These are phyloP conservation scores for Ciconia nigra DNA, from an alignment of 2,797 vertebrate genomes.

Conservation along the genomic window DNA sequence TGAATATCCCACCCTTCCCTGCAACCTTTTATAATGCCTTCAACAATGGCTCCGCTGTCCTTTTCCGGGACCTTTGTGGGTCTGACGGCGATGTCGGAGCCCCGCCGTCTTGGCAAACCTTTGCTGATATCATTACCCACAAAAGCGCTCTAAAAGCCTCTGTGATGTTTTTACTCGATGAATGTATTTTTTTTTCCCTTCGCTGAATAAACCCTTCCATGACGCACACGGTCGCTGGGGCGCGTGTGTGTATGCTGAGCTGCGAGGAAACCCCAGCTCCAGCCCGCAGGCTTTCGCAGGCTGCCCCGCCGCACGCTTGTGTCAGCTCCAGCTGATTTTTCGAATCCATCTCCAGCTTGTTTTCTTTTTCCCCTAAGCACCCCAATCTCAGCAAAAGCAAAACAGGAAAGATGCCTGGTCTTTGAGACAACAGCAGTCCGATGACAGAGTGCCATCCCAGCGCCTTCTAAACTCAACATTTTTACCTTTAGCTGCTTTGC, in stretches of 20 bases:
- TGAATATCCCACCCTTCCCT: background rate
- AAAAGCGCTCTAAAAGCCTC: background rate
- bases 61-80: background rate
- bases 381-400: background rate
- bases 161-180: background rate
- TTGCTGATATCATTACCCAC: background rate
- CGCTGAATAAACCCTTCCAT: background rate
- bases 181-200: background rate
- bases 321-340: background rate
- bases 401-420: background rate
- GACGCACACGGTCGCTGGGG: background rate
- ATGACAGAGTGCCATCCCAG: background rate
- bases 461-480: background rate
- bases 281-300: background rate
- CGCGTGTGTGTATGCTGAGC: rapidly evolving
- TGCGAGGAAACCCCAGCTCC: background rate
- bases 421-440: background rate
- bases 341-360: background rate
- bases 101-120: background rate
- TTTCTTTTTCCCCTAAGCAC: background rate
- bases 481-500: background rate
- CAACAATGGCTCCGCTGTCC: background rate
- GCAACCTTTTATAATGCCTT: background rate
- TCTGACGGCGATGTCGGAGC: background rate
- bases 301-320: too few relatives aligned